Base-by-base conservation (phyloP, 2,113 vertebrate genomes). In the Eublepharis macularius region DNA sequence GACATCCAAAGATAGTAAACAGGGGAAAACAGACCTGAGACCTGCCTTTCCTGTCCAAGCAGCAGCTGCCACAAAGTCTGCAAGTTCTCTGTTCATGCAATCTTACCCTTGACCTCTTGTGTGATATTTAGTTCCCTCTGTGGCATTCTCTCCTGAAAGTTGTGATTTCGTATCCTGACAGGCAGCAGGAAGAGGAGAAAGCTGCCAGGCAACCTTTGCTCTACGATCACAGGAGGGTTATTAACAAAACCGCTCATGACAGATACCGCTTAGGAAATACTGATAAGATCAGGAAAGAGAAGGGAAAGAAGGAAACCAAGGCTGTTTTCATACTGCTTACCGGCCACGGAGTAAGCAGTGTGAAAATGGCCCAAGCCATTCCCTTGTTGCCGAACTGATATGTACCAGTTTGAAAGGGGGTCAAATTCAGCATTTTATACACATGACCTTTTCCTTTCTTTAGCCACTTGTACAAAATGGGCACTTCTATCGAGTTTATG, bases 171-270 rank as follows among this genome's bases (percentile, higher is more conserved):
- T 96, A 88, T 96, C 91, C 90, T 95, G 96, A 96, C 96, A 96
- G 91, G 92, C 90, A 73, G 91, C 96, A 96, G 96, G 96, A 96
- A 96, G 92, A 94, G 90, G 93, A 95, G 96, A 96, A 97, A 95
- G 94, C 96, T 97, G 96, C 91, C 93, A 84, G 90, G 89, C 95
- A 95, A 97, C 97, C 96, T 97, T 97, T 97, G 96, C 95, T 96
- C 96, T 84, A 82, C 86, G 88, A 93, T 91, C 89, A 85, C 90
- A 83, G 80, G 74, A 91, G 86, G 91, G 87, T 91, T 94, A 94
- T 95, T 95, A 95, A 92, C 93, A 94, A 94, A 92, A 80, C 90
- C 91, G 82, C 81, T 91, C 88, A 81, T 95, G 94, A 94, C 92
- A 94, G 93, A 89, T 91, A 92, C 73, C 90, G 90, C 89, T 94